phyloP scores from a whole-genome alignment of 1,140 invertebrate species.

The Odontomachus brunneus region DNA sequence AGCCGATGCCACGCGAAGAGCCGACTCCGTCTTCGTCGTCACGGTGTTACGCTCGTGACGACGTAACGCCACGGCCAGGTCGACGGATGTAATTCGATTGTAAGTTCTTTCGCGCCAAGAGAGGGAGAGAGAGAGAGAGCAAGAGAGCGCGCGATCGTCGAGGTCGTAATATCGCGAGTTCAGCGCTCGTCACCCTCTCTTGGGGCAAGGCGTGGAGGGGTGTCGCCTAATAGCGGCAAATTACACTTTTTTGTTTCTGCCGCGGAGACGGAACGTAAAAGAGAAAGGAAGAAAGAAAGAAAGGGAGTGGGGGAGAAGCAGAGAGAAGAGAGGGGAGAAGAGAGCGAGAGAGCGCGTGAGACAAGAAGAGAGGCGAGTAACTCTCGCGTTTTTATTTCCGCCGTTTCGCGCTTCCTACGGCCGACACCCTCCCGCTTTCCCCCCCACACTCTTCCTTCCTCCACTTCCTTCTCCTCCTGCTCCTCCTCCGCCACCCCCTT shows the following conservation, averaged over 20 bases:
- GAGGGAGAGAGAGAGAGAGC: conserved; percentile 36
- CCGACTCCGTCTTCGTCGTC: conserved; percentile 31
- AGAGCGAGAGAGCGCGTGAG: not conserved
- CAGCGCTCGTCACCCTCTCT: conserved; percentile 48
- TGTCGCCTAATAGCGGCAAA: conserved; percentile 81
- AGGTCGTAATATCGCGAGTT: conserved; percentile 57
- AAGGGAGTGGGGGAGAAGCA: not conserved
- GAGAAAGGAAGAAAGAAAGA: conserved; percentile 50
- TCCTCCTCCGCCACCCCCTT: conserved; percentile 56
- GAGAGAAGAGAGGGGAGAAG: not conserved
- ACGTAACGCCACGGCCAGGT: conserved; percentile 43
- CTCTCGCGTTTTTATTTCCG: conserved; percentile 83
- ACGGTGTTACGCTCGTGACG: conserved; percentile 36
- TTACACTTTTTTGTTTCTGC: conserved; percentile 79
- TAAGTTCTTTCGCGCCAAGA: conserved; percentile 63
- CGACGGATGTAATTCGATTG: conserved; percentile 57
- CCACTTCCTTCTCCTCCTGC: not conserved
- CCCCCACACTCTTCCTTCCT: conserved; percentile 7
- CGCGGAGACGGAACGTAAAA: conserved; percentile 56
- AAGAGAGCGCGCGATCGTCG: conserved; percentile 12
- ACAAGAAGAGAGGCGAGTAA: conserved; percentile 66
- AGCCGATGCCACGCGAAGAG: conserved; percentile 24
- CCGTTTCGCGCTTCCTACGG: conserved; percentile 63
- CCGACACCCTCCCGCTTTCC: conserved; percentile 2
- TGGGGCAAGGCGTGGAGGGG: conserved; percentile 59